A percentile compares a stretch with the other conserved stretches of the same genome.
phyloP scores from a whole-genome alignment of 2,113 vertebrate species.

The Callopanchax toddi region DNA sequence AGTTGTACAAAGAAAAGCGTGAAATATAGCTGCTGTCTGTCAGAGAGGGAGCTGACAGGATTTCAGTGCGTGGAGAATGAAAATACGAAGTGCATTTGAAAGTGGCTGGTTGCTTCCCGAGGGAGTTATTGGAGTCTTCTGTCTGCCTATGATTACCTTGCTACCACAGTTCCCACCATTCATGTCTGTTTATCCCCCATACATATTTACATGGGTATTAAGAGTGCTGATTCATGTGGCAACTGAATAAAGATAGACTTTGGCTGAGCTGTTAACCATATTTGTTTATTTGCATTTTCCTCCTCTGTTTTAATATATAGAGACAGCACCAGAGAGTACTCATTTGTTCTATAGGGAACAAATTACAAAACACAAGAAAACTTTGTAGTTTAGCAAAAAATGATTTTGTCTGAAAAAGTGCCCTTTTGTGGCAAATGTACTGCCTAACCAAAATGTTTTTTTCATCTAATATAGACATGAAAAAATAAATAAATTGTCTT shows the following conservation, averaged over 20 bases:
- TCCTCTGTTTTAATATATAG: neutral
- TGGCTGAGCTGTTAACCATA: neutral
- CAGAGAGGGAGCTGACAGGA: slow-evolving; percentile 72
- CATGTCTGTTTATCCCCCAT: slow-evolving; percentile 58
- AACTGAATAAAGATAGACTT: slow-evolving; percentile 6
- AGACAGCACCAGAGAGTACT: neutral
- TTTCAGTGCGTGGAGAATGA: slow-evolving; percentile 73
- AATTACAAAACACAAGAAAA: neutral
- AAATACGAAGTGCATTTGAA: slow-evolving; percentile 69
- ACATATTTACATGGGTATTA: slow-evolving; percentile 52
- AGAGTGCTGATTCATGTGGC: slow-evolving; percentile 11
- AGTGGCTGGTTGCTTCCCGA: slow-evolving; percentile 59
- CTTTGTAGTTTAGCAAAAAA: no score
- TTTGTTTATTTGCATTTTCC: neutral
- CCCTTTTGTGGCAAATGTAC: neutral
- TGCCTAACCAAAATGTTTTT: no score
- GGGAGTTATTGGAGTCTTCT: slow-evolving; percentile 34
- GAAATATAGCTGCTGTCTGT: slow-evolving; percentile 73
- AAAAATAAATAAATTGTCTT: no score
- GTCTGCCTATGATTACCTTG: slow-evolving; percentile 40
- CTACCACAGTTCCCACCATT: slow-evolving; percentile 61
- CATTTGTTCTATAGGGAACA: neutral
- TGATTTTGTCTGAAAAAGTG: neutral
- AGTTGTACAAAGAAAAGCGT: slow-evolving; percentile 66
- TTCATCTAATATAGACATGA: no score